Evolutionary conservation across 1,140 invertebrate species (phyloP), one percentile per base, ranked within the genome.

Genomic region (Platorchestia sp.): DNA sequence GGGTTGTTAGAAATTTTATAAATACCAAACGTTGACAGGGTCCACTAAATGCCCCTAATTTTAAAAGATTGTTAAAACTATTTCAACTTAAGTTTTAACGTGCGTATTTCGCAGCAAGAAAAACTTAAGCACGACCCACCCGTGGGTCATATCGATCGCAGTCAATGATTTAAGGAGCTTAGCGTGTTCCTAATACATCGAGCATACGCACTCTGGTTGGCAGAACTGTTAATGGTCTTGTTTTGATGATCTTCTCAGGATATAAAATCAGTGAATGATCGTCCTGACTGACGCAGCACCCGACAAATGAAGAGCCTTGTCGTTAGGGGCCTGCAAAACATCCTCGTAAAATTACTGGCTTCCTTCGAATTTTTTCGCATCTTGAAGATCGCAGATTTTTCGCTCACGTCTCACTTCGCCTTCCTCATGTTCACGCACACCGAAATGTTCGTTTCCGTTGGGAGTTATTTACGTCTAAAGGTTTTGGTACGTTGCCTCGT

Each of bases 251-350:
- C 59, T 75, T 10, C 59, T 75, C 59, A 22, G 59, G 59, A 75
- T 75, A 75, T 75, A 75, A 75, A 75, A 75, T 75, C 59, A 75
- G 59, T 75, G 59, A 75, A 75, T 75, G 27, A 75, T 75, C 59
- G 59, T 75, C 59, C 59, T 75, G 59, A 75, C 36, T 10, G 59
- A 75, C 59, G 59, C 59, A 75, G 10, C 59, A 75, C 59, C 59
- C 59, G 1, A 36, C 59, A 75, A 75, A 75, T 75, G 59, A 75
- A 27, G 59, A 75, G 59, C 36, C 59, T 36, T 75, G 59, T 36
- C 59, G 59, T 75, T 75, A 75, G 59, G 59, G 27, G 27, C 59
- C 59, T 75, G 1, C 59, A 75, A 75, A 75, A 75, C 59, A 75
- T 75, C 59, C 59, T 75, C 59, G 36, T 22, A 75, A 75, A 75